Evolutionary conservation across 1,140 invertebrate genomes (phyloP).

Genomic region (Ceratina australensis): DNA sequence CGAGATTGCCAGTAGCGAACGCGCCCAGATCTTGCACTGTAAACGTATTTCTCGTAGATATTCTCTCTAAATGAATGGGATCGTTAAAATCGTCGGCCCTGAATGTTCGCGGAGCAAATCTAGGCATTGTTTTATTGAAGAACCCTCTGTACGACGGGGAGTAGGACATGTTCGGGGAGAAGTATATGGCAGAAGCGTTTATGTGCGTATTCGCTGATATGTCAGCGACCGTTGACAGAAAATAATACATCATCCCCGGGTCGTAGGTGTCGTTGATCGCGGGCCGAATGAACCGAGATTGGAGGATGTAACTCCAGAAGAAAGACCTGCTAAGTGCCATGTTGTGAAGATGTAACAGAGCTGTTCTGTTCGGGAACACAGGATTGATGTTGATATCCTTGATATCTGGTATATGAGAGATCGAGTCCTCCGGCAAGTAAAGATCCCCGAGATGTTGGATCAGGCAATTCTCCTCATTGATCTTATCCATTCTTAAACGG

Average conservation of each 20-base stretch:
- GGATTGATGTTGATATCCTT: constrained; percentile 97
- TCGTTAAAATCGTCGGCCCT: constrained; percentile 96
- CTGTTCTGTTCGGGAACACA: constrained; percentile 96
- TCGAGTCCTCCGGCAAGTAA: constrained; percentile 89
- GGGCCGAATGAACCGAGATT: constrained; percentile 92
- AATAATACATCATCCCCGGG: constrained; percentile 99
- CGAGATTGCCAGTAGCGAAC: constrained; percentile 85
- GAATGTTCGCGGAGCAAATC: constrained; percentile 96
- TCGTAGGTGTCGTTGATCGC: constrained; percentile 95
- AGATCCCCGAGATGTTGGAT: constrained; percentile 92
- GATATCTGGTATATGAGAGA: constrained; percentile 96
- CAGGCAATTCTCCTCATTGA: constrained; percentile 91
- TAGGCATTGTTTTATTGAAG: constrained; percentile 97
- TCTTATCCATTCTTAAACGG: constrained; percentile 88
- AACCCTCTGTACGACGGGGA: constrained; percentile 96
- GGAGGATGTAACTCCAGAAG: constrained; percentile 97
- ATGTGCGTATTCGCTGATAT: constrained; percentile 95
- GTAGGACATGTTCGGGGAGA: constrained; percentile 96
- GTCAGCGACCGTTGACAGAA: constrained; percentile 96
- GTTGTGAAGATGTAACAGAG: constrained; percentile 95
- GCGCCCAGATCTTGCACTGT: constrained; percentile 91
- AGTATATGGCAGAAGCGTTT: constrained; percentile 96
- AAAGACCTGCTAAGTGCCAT: constrained; percentile 96
- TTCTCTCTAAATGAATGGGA: constrained; percentile 94
- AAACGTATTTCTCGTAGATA: constrained; percentile 95